Evolutionary conservation across 2,888 invertebrate species (phyloP), one percentile per base, ranked within the genome.

Genomic region (Ceraclea dissimilis): DNA sequence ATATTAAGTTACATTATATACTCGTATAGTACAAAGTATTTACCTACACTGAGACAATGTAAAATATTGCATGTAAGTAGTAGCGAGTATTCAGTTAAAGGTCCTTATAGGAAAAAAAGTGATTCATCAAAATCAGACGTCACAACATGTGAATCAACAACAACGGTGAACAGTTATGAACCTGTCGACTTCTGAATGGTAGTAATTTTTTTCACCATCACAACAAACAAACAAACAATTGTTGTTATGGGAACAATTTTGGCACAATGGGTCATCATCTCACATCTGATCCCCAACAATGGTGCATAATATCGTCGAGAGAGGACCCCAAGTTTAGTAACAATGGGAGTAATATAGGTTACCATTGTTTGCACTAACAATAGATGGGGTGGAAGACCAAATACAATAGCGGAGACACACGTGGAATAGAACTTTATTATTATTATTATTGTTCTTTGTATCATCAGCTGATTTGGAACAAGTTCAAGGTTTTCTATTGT

Each of bases 231-330:
- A 39, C 13, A 39, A 39, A 39, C 39, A 39, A 39, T n/a, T 39
- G 39, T 16, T 39, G 43, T 43, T n/a, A 43, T 43, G 47, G 47
- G 47, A 47, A 47, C 47, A 47, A 39, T 47, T 47, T 47, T 18
- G 47, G 47, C 20, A 19, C 47, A 47, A 47, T 47, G 47, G 47
- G 47, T 47, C 47, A 47, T 47, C 47, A 13, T 13, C 39, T 8
- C 8, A 39, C 47, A 13, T 13, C 39, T 8, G 39, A 39, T 39
- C 39, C 31, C 13, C 16, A 39, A 39, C 39, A 39, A 39, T 39
- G 39, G 39, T 16, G 39, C 39, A 39, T 39, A n/a, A 39, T 39
- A 39, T 26, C 13, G 39, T n/a, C 39, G 39, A 16, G 16, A 16
- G 16, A 16, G 39, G 39, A 39, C 39, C 39, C 39, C 13, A 16